These are phyloP conservation scores for Drosophila yakuba DNA, from an alignment of 1,140 invertebrate genomes.

Conservation along the genomic window DNA sequence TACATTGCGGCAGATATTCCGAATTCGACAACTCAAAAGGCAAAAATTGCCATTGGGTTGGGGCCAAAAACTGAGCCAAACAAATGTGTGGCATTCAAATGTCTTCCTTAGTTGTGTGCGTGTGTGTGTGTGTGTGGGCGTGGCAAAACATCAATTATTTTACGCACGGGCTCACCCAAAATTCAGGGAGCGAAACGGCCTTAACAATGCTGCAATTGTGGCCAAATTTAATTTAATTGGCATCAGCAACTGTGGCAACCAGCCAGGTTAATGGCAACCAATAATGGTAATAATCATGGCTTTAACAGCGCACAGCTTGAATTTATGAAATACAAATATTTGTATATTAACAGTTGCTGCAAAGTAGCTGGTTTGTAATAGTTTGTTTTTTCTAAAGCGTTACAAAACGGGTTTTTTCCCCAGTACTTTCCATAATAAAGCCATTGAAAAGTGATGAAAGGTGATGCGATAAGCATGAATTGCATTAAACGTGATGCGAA, in stretches of 20 bases:
- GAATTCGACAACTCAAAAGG: constrained; percentile 63
- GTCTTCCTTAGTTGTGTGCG: constrained; percentile 58
- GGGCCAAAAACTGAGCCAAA: constrained; percentile 35
- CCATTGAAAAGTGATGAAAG: constrained; percentile 9
- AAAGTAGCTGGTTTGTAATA: too few species aligned
- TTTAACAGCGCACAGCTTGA: not conserved
- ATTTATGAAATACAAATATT: too few species aligned
- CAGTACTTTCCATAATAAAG: not conserved
- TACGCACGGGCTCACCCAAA: constrained; percentile 57
- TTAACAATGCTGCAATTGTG: constrained; percentile 65
- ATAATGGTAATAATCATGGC: constrained; percentile 10
- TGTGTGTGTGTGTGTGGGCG: constrained; percentile 34
- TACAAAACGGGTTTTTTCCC: not conserved
- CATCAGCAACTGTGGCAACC: constrained; percentile 13
- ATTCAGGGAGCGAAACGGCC: constrained; percentile 17
- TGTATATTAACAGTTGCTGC: too few species aligned
- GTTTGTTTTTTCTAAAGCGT: not conserved
- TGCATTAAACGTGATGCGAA: constrained; percentile 29
- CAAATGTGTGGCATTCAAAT: constrained; percentile 74
- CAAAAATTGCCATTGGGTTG: constrained; percentile 16
- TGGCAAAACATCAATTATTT: constrained; percentile 73
- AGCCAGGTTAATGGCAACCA: constrained; percentile 25
- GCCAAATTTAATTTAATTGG: constrained; percentile 62
- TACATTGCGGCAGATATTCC: constrained; percentile 52
- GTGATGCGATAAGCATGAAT: constrained; percentile 37